Conservation (phyloP, 2,797 vertebrate genomes). For the Austrolebias charrua region DNA sequence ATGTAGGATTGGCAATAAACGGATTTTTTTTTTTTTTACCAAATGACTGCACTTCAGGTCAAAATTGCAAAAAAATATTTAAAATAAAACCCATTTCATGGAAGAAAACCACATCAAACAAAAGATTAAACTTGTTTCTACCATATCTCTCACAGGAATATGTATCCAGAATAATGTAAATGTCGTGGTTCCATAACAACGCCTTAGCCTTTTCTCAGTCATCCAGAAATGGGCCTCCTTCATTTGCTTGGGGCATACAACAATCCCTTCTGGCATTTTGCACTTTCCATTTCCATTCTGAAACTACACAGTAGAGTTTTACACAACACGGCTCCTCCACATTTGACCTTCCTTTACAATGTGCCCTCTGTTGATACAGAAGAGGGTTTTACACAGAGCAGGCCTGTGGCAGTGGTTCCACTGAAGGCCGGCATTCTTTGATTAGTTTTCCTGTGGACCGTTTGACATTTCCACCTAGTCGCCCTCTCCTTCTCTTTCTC, state of each 20-base stretch:
- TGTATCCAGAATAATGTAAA: neutral
- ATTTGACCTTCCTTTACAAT: slow-evolving; percentile 63
- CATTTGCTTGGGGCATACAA: slow-evolving; percentile 34
- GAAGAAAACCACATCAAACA: neutral
- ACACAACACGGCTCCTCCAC: slow-evolving; percentile 58
- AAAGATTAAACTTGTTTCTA: neutral
- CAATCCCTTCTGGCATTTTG: slow-evolving; percentile 52
- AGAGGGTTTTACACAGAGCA: slow-evolving; percentile 58
- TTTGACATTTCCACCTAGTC: slow-evolving; percentile 57
- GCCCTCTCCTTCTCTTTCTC: slow-evolving; percentile 23
- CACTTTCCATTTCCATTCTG: slow-evolving; percentile 53
- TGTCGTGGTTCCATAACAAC: slow-evolving; percentile 6
- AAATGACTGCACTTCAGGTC: neutral
- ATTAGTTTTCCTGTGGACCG: slow-evolving; percentile 61
- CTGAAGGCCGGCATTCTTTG: slow-evolving; percentile 64
- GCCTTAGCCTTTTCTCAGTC: neutral
- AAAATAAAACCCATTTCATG: too few relatives aligned
- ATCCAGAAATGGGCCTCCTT: slow-evolving; percentile 13
- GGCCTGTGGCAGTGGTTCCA: slow-evolving; percentile 60
- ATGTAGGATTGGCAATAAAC: too few relatives aligned
- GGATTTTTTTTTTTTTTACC: neutral
- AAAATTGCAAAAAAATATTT: neutral
- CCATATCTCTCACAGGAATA: slow-evolving; percentile 1
- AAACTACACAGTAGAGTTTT: slow-evolving; percentile 50
- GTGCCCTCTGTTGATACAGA: slow-evolving; percentile 63